A percentile compares a stretch with the other conserved stretches of the same genome.
These are phyloP conservation scores for Donacobius atricapilla DNA, from an alignment of 2,113 vertebrate genomes.

Conservation along the genomic window DNA sequence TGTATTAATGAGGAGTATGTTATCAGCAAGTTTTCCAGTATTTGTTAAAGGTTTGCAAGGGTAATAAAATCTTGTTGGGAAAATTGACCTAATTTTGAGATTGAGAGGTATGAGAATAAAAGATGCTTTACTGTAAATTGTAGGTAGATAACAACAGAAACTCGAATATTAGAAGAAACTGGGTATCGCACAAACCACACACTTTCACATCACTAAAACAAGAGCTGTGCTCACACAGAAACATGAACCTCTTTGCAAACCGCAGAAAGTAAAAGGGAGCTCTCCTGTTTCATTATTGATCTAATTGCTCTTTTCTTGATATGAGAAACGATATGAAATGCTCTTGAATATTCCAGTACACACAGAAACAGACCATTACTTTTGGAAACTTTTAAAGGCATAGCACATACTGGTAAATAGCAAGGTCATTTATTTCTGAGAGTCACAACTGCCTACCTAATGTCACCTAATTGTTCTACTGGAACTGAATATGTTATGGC, in stretches of 20 bases:
- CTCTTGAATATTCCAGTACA: slow-evolving; percentile 57
- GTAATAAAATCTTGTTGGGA: slow-evolving; percentile 52
- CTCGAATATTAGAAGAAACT: slow-evolving; percentile 73
- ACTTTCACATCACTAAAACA: slow-evolving; percentile 80
- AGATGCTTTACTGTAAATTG: slow-evolving; percentile 75
- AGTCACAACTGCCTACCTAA: background rate
- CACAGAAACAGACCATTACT: background rate
- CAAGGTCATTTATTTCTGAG: background rate
- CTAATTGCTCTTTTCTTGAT: slow-evolving; percentile 70
- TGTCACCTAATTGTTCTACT: slow-evolving; percentile 25
- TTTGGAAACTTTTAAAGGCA: slow-evolving; percentile 37
- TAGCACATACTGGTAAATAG: background rate
- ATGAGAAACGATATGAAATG: slow-evolving; percentile 67
- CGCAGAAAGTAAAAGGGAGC: slow-evolving; percentile 75
- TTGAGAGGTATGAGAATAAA: slow-evolving; percentile 62
- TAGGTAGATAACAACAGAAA: slow-evolving; percentile 73
- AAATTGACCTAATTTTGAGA: slow-evolving; percentile 70
- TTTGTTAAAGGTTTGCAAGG: slow-evolving; percentile 11
- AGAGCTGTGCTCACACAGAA: slow-evolving; percentile 72
- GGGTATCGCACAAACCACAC: slow-evolving; percentile 70
- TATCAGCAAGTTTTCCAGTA: background rate
- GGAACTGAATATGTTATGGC: background rate
- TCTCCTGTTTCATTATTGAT: slow-evolving; percentile 73
- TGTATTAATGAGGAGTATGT: background rate
- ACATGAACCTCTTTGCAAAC: slow-evolving; percentile 74